A percentile compares a stretch with the other conserved stretches of the same genome.
These are phyloP conservation scores for Habropoda laboriosa DNA, from an alignment of 1,140 invertebrate species.

Conservation along the genomic window DNA sequence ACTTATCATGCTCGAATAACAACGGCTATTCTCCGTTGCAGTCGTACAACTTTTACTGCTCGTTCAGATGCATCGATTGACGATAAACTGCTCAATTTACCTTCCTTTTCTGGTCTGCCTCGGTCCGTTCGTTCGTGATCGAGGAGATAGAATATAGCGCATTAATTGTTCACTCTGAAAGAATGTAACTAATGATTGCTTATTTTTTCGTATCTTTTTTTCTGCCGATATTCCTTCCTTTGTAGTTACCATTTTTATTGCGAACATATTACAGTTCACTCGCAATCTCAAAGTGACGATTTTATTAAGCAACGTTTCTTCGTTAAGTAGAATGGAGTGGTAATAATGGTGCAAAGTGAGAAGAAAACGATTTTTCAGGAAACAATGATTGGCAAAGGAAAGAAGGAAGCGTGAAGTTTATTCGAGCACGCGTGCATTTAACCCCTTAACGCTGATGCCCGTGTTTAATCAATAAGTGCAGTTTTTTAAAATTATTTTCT, in stretches of 20 bases:
- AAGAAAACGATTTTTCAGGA: background rate
- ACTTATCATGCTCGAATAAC: background rate
- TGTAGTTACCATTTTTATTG: background rate
- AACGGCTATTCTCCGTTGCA: background rate
- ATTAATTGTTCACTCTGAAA: background rate
- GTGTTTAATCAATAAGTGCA: too few relatives aligned
- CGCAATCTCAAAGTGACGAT: background rate
- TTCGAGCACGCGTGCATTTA: background rate
- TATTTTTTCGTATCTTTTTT: background rate
- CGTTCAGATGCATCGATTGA: background rate
- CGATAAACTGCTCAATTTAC: background rate
- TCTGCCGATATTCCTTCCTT: background rate
- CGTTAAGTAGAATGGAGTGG: background rate
- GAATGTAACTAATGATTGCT: background rate
- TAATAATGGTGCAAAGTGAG: background rate
- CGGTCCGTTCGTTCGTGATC: background rate
- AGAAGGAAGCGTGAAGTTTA: too few relatives aligned
- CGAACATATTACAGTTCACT: background rate
- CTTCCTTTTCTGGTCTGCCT: background rate
- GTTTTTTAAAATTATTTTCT: too few relatives aligned
- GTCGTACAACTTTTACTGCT: background rate
- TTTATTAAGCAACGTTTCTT: background rate
- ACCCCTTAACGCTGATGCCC: too few relatives aligned
- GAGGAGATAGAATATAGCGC: background rate
- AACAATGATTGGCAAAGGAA: background rate